A percentile compares a stretch with the other conserved stretches of the same genome.
phyloP scores from a whole-genome alignment of 2,888 invertebrate species.

The Scaptomyza tumidula region DNA sequence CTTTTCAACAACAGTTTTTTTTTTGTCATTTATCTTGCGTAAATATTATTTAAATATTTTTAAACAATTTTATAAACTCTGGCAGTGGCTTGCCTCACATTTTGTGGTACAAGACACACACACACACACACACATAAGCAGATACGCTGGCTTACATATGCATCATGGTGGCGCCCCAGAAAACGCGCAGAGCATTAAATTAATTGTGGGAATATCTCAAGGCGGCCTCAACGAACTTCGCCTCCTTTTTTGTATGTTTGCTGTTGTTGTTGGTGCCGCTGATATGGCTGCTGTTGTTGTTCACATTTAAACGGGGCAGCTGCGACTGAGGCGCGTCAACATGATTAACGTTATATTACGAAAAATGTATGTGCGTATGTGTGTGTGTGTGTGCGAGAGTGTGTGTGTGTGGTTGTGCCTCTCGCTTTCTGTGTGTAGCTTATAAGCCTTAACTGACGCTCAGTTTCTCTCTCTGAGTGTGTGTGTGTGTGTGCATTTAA shows the following conservation, averaged over 20 bases:
- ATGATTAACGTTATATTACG: slow-evolving; percentile 73
- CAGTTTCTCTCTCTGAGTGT: slow-evolving; percentile 27
- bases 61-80: slow-evolving; percentile 7
- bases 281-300: slow-evolving; percentile 23
- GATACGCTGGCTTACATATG: slow-evolving; percentile 9
- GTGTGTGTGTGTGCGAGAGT: not conserved
- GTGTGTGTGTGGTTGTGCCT: not conserved
- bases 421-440: slow-evolving; percentile 37
- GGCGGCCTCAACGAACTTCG: slow-evolving; percentile 51
- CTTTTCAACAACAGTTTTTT: not conserved
- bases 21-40: not conserved
- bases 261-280: slow-evolving; percentile 11
- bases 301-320: slow-evolving; percentile 48
- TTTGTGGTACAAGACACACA: not conserved
- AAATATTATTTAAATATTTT: slow-evolving; percentile 8
- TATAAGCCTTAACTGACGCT: slow-evolving; percentile 45
- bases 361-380: slow-evolving; percentile 20
- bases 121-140: not conserved
- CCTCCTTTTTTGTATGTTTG: slow-evolving; percentile 39
- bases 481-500: slow-evolving; percentile 13
- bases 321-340: slow-evolving; percentile 62
- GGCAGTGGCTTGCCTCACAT: not conserved
- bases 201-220: slow-evolving; percentile 69
- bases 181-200: slow-evolving; percentile 65
- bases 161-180: slow-evolving; percentile 43